Evolutionary conservation across 2,113 vertebrate species (phyloP).

Genomic region (Epinephelus cyanopodus): DNA sequence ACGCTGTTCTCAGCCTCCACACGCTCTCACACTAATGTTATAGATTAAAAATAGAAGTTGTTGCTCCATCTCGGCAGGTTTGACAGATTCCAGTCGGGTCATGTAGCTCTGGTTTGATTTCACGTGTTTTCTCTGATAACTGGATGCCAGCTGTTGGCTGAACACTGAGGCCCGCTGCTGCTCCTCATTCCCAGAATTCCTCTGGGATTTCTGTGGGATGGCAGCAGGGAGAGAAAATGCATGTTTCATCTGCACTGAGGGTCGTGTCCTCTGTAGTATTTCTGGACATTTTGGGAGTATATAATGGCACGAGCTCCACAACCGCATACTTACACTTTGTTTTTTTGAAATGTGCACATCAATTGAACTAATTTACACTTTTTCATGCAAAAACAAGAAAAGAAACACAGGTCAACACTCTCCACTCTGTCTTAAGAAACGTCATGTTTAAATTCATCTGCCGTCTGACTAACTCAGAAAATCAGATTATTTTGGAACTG

Average conservation of each 20-base stretch:
- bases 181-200: constrained; percentile 58
- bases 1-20: neutral
- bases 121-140: constrained; percentile 28
- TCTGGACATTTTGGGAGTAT: neutral
- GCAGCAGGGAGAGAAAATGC: neutral
- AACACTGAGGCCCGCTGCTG: constrained; percentile 18
- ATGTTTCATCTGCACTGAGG: neutral
- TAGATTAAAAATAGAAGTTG: neutral
- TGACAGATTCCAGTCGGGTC: neutral
- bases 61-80: neutral
- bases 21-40: neutral
- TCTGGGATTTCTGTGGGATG: constrained; percentile 19
- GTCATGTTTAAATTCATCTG: no score
- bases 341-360: no score
- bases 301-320: no score
- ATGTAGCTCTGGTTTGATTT: neutral
- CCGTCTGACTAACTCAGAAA: no score
- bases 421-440: no score
- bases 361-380: no score
- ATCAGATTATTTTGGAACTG: no score
- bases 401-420: no score
- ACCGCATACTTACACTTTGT: no score
- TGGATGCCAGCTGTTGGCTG: constrained; percentile 31
- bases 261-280: neutral
- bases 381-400: no score